phyloP scores from a whole-genome alignment of 2,888 invertebrate genomes.

The Hypercompe scribonia region DNA sequence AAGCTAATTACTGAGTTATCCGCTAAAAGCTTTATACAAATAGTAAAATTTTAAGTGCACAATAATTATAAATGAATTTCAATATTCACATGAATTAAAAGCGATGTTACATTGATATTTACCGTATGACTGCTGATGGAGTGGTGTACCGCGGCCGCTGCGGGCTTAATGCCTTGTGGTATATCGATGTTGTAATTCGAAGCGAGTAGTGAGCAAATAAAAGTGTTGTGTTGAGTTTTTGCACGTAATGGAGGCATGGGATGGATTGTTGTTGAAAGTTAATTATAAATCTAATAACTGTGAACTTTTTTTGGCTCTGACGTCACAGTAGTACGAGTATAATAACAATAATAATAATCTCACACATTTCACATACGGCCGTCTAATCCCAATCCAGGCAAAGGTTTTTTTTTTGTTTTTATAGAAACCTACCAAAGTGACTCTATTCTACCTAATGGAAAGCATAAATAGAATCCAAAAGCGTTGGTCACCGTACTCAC shows the following conservation, averaged over 20 bases:
- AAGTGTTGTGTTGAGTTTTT: background rate
- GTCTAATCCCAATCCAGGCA: too few relatives aligned
- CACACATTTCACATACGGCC: too few relatives aligned
- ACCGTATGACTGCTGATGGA: background rate
- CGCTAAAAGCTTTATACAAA: background rate
- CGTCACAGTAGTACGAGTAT: too few relatives aligned
- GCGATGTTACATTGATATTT: background rate
- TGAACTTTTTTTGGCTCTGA: too few relatives aligned
- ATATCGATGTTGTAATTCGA: background rate
- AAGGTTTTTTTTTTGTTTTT: too few relatives aligned
- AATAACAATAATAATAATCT: too few relatives aligned
- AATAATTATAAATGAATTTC: background rate
- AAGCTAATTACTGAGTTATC: background rate
- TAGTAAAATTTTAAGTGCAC: background rate
- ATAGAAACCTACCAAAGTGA: too few relatives aligned
- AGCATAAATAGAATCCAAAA: too few relatives aligned
- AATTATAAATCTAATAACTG: too few relatives aligned
- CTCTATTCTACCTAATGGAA: too few relatives aligned
- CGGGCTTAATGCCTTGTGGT: background rate
- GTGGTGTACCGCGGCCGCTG: background rate
- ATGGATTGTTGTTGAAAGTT: background rate
- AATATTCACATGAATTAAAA: background rate
- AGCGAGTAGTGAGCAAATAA: too few relatives aligned
- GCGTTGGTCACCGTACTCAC: too few relatives aligned
- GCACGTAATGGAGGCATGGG: background rate